Base-by-base conservation (phyloP, 2,797 vertebrate species). In the Cryptoprocta ferox region DNA sequence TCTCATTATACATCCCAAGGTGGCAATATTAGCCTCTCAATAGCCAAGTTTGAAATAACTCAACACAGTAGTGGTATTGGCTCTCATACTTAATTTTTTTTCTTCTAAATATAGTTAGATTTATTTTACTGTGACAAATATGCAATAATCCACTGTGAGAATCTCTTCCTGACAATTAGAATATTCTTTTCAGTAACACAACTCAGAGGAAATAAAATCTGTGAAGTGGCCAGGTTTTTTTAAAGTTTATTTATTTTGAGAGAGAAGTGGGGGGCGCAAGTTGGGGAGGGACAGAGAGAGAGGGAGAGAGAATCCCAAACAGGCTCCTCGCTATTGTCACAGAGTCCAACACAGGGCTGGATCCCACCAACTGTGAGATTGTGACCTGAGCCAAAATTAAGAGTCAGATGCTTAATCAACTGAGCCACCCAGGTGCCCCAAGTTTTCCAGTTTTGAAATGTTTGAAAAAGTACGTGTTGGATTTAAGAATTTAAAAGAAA, bases 141-240 rank as follows among this genome's bases (percentile, higher is more conserved):
- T 90, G 21, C 65, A 83, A 28, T 50, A 81, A 39, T 3, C 4
- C 26, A 50, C 15, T 59, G 14, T 76, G 9, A 16, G 14, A 86
- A 92, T 53, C 82, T 68, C 1, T 87, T 83, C 92, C 19, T 79
- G 24, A 13, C 37, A 75, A 12, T 61, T 92, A 24, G 19, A 78
- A 53, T 89, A 42, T 50, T 73, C 14, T 59, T 93, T 88, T 66
- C 30, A 94, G 32, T 92, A 73, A 76, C 19, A 92, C 3, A 16
- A 30, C 61, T 66, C 78, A 92, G 16, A 94, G n/a, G 16, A 87
- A 95, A 83, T 71, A 92, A 91, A 83, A 89, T 89, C 12, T 59
- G 14, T 18, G 8, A 78, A 32, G 76, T 80, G 79, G 39, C 19
- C 18, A 61, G 37, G 71, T 53, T 53, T 59, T 53, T 59, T 59